A percentile compares a stretch with the other conserved stretches of the same genome.
Evolutionary conservation across 2,888 invertebrate genomes (phyloP).

Genomic region (Noctua janthina): DNA sequence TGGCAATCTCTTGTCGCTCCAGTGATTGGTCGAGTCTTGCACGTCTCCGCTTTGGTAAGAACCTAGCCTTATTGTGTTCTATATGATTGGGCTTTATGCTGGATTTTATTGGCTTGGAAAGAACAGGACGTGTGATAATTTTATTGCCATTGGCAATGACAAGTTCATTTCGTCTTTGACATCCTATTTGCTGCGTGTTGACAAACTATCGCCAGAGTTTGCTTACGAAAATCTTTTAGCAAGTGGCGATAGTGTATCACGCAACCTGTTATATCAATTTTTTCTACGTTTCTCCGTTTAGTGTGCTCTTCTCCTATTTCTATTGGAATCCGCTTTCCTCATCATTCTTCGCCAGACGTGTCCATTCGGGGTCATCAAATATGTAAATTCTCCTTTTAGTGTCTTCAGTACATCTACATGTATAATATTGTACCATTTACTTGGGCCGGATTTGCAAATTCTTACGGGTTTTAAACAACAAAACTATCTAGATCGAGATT

Average conservation of each 20-base stretch:
- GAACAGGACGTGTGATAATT: conserved; percentile 35
- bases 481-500: not conserved
- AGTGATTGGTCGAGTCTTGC: not conserved
- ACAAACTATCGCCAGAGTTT: not conserved
- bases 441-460: not conserved
- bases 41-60: not conserved
- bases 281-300: not conserved
- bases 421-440: not conserved
- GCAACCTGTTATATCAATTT: not conserved
- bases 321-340: not conserved
- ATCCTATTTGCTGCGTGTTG: not conserved
- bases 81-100: conserved; percentile 17
- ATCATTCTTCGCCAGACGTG: not conserved
- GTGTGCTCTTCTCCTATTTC: not conserved
- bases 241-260: not conserved
- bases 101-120: conserved; percentile 38
- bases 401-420: no score
- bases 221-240: not conserved
- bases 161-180: conserved; percentile 6
- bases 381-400: no score
- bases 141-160: conserved; percentile 11
- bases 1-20: not conserved
- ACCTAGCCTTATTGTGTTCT: conserved; percentile 20
- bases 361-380: no score
- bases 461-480: not conserved